Conservation (phyloP, 2,113 vertebrate genomes). For the Corythaixoides concolor region DNA sequence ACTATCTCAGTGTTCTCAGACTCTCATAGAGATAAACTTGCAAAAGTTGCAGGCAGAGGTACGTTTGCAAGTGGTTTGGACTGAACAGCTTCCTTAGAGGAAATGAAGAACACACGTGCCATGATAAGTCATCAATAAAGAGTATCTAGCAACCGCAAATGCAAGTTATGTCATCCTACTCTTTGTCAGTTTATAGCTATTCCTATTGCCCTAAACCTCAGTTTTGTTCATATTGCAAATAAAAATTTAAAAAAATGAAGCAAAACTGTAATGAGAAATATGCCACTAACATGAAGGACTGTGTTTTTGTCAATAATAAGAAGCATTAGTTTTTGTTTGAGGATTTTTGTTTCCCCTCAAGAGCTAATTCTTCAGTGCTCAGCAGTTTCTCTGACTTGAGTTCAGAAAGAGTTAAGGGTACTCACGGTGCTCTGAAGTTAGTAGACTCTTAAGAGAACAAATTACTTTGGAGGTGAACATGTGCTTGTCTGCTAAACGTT, state of each 20-base stretch:
- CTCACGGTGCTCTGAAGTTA: background rate
- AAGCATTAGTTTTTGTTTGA: background rate
- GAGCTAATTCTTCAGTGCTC: background rate
- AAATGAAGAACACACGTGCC: accelerated
- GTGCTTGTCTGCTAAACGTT: background rate
- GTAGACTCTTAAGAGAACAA: background rate
- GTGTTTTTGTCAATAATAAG: background rate
- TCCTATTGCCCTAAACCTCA: background rate
- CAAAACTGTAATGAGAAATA: background rate
- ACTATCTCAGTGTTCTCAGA: background rate
- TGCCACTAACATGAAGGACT: background rate
- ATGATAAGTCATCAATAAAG: background rate
- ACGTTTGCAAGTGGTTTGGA: background rate
- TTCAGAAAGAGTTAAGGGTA: background rate
- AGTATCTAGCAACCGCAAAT: background rate
- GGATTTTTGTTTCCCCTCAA: background rate
- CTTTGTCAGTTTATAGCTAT: background rate
- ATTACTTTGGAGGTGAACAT: background rate
- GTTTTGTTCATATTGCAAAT: background rate
- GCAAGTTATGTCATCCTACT: background rate
- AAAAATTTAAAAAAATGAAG: background rate
- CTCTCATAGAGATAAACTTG: background rate
- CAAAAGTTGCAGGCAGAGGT: background rate
- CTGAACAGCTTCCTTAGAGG: background rate
- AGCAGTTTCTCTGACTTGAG: background rate